Evolutionary conservation across 2,888 invertebrate species (phyloP), one percentile per base, ranked within the genome.

Genomic region (Nymphalis c-album): DNA sequence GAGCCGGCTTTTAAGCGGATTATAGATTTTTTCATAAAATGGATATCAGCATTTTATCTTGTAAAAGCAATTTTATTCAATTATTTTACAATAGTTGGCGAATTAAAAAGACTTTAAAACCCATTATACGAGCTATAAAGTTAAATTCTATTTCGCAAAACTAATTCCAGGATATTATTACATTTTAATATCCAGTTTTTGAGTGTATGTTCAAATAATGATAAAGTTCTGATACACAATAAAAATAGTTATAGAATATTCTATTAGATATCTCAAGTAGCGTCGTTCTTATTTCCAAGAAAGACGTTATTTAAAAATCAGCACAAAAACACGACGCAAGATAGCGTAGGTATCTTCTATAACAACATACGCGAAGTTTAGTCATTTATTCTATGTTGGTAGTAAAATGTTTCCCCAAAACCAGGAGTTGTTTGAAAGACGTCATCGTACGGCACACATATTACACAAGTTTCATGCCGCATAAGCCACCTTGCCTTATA

Each of bases 401-500:
- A 65, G 62, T 51, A 62, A 71, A 72, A 71, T 67, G 69, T 68
- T 67, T 26, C 70, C 71, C 72, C 64, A 68, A 73, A 74, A 74
- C 67, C 64, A 48, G 51, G 61, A 67, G 64, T 71, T 69, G 63
- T 73, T 70, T 70, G 70, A 71, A 66, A 72, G 68, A 64, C 72
- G 69, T 73, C 70, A 68, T 70, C 67, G 64, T 70, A 69, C 65
- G 62, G 70, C 64, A 63, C 71, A 71, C 69, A 76, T 75, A 76
- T 77, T 77, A 78, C 75, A 72, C 67, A 76, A 77, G 76, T 78
- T 78, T 74, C 73, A 74, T 74, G 73, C 73, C 72, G 67, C 72
- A 71, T 75, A 75, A 75, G 70, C 74, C 70, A 69, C 66, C 70
- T 71, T 69, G 74, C 77, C 79, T 80, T 82, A 84, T 88, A 87